Evolutionary conservation across 2,888 invertebrate genomes (phyloP).

Genomic region (Acrocyrtus sp.): DNA sequence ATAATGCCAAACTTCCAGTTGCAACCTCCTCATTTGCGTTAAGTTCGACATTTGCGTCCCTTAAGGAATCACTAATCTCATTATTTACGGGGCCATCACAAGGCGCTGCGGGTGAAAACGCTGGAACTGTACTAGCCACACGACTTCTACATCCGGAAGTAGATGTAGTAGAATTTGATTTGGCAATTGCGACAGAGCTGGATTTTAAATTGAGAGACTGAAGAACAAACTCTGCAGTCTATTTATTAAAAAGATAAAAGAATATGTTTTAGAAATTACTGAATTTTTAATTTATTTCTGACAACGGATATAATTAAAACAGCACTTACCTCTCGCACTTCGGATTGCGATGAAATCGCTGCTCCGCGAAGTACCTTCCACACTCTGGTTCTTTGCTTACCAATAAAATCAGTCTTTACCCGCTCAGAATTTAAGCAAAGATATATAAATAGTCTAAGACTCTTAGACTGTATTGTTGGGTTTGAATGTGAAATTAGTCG

Average conservation of each 20-base stretch:
- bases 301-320: background rate
- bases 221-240: conserved; percentile 57
- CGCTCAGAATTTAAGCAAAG: conserved; percentile 53
- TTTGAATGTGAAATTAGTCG: conserved; percentile 66
- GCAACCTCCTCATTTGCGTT: too few species aligned
- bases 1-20: too few species aligned
- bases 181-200: background rate
- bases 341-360: conserved; percentile 26
- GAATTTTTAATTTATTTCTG: background rate
- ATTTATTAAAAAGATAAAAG: conserved; percentile 8
- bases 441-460: conserved; percentile 66
- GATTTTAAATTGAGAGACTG: conserved; percentile 28
- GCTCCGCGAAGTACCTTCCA: conserved; percentile 53
- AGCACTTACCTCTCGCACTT: conserved; percentile 23
- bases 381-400: conserved; percentile 26
- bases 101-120: background rate
- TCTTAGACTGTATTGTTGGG: conserved; percentile 70
- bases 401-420: conserved; percentile 47
- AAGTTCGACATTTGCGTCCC: too few species aligned
- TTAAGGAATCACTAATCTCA: background rate
- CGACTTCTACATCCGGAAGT: conserved; percentile 12
- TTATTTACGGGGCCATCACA: background rate
- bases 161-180: conserved; percentile 12
- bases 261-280: conserved; percentile 4
- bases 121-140: background rate